Evolutionary conservation across 2,797 vertebrate genomes (phyloP).

Genomic region (Arnoldichthys spilopterus): DNA sequence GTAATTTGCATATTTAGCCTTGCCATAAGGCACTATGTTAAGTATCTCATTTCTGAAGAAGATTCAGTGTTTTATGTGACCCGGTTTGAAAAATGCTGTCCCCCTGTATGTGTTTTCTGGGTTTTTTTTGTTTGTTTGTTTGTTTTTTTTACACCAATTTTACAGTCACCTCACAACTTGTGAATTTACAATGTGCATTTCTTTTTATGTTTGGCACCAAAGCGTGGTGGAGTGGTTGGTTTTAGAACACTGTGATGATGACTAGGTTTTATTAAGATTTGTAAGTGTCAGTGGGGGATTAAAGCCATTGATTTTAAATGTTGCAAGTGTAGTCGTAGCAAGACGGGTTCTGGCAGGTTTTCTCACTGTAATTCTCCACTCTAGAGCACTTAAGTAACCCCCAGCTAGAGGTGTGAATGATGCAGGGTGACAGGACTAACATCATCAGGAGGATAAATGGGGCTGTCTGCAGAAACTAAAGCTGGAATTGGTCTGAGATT

Average conservation of each 20-base stretch:
- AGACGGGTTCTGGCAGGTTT: neutral
- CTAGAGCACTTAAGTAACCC: neutral
- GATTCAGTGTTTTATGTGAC: neutral
- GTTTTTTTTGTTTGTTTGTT: no score
- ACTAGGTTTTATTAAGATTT: conserved; percentile 14
- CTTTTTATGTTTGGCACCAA: conserved; percentile 25
- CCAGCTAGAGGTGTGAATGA: neutral
- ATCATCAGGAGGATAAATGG: neutral
- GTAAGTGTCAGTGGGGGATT: conserved; percentile 12
- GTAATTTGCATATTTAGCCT: conserved; percentile 4
- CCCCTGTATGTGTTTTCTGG: neutral
- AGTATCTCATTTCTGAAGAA: neutral
- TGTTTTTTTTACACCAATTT: no score
- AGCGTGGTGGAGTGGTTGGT: conserved; percentile 29
- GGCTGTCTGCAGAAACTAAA: neutral
- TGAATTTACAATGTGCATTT: neutral
- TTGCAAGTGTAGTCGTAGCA: neutral
- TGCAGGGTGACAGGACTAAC: neutral
- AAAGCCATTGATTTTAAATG: conserved; percentile 37
- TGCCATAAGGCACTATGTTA: neutral
- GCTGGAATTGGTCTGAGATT: neutral
- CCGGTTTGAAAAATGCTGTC: neutral
- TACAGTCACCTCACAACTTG: neutral
- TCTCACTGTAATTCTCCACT: neutral
- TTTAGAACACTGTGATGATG: conserved; percentile 49